Evolutionary conservation across 2,113 vertebrate species (phyloP), one percentile per base, ranked within the genome.

Genomic region (Hippocampus abdominalis): DNA sequence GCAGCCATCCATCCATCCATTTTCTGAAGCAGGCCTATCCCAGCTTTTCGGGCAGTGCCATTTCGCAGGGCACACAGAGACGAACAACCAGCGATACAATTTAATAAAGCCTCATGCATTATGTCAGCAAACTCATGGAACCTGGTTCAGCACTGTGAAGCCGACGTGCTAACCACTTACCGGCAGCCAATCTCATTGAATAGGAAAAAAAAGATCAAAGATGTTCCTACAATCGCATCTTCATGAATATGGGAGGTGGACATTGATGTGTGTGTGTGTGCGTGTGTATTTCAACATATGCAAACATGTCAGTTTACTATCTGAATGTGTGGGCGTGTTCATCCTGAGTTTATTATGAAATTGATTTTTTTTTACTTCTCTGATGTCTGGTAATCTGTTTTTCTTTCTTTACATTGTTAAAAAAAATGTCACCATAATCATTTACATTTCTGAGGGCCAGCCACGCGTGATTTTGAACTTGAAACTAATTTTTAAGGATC

Each of bases 161-260:
- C n/a, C n/a, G n/a, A n/a, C n/a, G n/a, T n/a, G n/a, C n/a, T n/a
- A n/a, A n/a, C n/a, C n/a, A n/a, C n/a, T n/a, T 75, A 79, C 81
- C 77, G 82, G 87, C 81, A 85, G 84, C 72, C 62, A 79, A 82
- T 87, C 70, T 85, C 71, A 74, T 81, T 63, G 70, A 84, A n/a
- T 9, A 84, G 85, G 86, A 82, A 75, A 84, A 75, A 75, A 84
- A 85, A 89, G 83, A 90, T 92, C 87, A 92, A 92, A 91, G 81
- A 89, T 82, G 81, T 87, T 84, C 82, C 73, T 62, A 83, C 87
- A 82, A 88, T 90, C 85, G 90, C 80, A 81, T 91, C 82, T 81
- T 61, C 83, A 84, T 85, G 86, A 82, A 89, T 74, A 77, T 70
- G 67, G 76, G 68, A 81, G 71, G 68, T 80, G 72, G 73, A 82